These are phyloP conservation scores for Papilio protenor DNA, from an alignment of 2,888 invertebrate genomes.

Conservation along the genomic window DNA sequence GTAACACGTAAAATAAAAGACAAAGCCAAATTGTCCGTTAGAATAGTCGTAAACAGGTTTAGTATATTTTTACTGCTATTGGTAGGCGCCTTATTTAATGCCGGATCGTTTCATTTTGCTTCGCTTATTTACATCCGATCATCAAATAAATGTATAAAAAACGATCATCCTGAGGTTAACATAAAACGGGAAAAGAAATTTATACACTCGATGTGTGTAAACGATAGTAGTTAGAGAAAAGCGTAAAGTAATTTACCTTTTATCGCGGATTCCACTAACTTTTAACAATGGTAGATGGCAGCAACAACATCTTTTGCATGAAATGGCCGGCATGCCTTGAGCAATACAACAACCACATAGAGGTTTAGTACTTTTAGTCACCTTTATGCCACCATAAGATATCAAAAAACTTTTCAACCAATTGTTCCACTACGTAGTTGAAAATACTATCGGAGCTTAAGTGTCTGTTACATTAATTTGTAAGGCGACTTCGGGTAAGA, in stretches of 20 bases:
- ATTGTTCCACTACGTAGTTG: too few relatives aligned
- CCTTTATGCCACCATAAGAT: too few relatives aligned
- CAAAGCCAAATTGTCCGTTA: slow-evolving; percentile 34
- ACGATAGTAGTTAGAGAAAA: neutral
- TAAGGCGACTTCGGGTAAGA: too few relatives aligned
- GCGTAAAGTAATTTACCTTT: neutral
- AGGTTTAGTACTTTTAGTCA: too few relatives aligned
- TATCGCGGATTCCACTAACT: neutral
- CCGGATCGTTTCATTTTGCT: slow-evolving; percentile 28
- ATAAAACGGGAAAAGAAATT: neutral
- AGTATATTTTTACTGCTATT: slow-evolving; percentile 27
- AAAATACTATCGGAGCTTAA: too few relatives aligned
- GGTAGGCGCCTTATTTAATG: slow-evolving; percentile 31
- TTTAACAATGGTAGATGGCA: too few relatives aligned
- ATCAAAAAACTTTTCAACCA: too few relatives aligned
- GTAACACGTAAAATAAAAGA: slow-evolving; percentile 25
- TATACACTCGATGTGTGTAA: neutral
- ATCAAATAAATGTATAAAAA: slow-evolving; percentile 23
- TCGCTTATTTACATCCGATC: slow-evolving; percentile 32
- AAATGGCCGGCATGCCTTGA: too few relatives aligned
- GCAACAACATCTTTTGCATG: too few relatives aligned
- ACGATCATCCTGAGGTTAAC: slow-evolving; percentile 12
- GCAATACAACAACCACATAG: too few relatives aligned
- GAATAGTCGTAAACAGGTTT: slow-evolving; percentile 29
- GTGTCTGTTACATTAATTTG: too few relatives aligned